phyloP scores from a whole-genome alignment of 2,797 vertebrate species.

The Sebastes goodei region DNA sequence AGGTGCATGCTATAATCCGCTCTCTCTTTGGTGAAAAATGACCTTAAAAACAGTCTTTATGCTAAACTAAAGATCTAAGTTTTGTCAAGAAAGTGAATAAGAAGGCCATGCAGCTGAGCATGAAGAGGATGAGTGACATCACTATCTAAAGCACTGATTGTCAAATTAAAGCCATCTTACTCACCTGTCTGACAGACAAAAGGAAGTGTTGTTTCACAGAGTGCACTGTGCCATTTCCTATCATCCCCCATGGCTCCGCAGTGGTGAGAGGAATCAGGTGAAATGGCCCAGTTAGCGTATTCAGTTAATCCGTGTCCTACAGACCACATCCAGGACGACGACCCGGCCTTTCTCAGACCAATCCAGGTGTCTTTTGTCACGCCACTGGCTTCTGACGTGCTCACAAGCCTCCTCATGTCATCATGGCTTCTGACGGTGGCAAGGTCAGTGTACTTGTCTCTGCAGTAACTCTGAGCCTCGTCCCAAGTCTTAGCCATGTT shows the following conservation, averaged over 20 bases:
- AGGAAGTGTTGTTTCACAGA: not conserved
- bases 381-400: accelerated
- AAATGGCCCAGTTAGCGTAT: constrained; percentile 25
- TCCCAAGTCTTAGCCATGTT: accelerated
- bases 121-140: not conserved
- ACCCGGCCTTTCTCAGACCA: not conserved
- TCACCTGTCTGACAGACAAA: constrained; percentile 41
- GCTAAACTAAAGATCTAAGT: not conserved
- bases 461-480: constrained; percentile 20
- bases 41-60: too few species aligned
- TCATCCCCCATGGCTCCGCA: constrained; percentile 28
- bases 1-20: not conserved
- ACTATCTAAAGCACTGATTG: not conserved
- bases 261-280: not conserved
- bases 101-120: not conserved
- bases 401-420: not conserved
- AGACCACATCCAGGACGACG: constrained; percentile 29
- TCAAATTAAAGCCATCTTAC: not conserved
- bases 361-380: not conserved
- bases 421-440: not conserved
- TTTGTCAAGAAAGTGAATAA: not conserved
- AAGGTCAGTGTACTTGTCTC: not conserved
- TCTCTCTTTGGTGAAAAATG: not conserved
- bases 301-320: not conserved
- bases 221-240: constrained; percentile 15